A percentile compares a stretch with the other conserved stretches of the same genome.
These are phyloP conservation scores for Zoroaster sp. DNA, from an alignment of 53 echinoderm and acorn worm genomes.

Conservation along the genomic window DNA sequence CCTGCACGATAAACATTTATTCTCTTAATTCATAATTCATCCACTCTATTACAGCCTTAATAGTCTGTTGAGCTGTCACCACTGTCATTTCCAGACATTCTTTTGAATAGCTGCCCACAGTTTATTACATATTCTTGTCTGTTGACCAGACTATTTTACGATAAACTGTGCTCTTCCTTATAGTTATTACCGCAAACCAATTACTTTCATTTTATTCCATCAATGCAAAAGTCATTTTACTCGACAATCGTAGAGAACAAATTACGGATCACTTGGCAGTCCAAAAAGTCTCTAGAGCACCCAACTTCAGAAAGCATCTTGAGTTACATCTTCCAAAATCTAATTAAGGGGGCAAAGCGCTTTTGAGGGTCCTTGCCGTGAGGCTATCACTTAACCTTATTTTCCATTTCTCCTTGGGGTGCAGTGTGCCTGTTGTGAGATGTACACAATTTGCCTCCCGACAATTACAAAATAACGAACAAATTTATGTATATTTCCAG, in stretches of 20 bases:
- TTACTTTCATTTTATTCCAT: background rate
- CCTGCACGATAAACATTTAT: too few relatives aligned
- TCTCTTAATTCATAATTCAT: too few relatives aligned
- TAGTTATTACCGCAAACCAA: too few relatives aligned
- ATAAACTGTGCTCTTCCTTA: too few relatives aligned
- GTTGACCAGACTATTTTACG: too few relatives aligned
- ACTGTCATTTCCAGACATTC: too few relatives aligned
- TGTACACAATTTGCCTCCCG: background rate
- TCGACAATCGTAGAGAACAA: background rate
- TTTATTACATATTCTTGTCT: too few relatives aligned
- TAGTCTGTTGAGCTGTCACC: too few relatives aligned
- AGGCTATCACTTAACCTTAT: constrained; percentile 17
- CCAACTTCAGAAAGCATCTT: background rate
- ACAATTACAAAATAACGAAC: too few relatives aligned
- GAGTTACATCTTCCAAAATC: background rate
- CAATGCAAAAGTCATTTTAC: background rate
- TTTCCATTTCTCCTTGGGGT: background rate
- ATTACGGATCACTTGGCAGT: background rate
- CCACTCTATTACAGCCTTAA: too few relatives aligned
- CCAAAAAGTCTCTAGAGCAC: background rate
- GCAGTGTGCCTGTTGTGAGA: background rate
- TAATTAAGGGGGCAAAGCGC: background rate
- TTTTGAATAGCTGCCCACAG: too few relatives aligned
- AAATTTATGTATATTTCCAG: too few relatives aligned
- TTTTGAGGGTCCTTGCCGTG: background rate